phyloP scores from a whole-genome alignment of 1,140 invertebrate species.

The Caenorhabditis briggsae region DNA sequence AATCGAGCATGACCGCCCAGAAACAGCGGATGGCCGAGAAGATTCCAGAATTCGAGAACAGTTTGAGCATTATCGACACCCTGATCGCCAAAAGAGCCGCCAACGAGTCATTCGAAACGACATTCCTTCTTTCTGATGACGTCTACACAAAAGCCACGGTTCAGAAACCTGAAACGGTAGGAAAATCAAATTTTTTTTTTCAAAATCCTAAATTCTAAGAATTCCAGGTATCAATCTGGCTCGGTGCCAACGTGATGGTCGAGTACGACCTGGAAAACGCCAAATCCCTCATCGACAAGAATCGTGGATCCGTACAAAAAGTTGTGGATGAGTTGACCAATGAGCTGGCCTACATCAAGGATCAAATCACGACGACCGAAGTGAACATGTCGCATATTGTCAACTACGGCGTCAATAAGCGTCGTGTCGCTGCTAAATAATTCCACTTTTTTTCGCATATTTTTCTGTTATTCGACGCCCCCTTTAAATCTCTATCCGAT shows the following conservation, averaged over 20 bases:
- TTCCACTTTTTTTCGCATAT: not conserved
- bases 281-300: slow-evolving; percentile 87
- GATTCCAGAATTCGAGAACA: slow-evolving; percentile 92
- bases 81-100: slow-evolving; percentile 85
- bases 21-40: slow-evolving; percentile 82
- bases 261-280: slow-evolving; percentile 95
- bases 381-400: slow-evolving; percentile 81
- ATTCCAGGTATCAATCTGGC: slow-evolving; percentile 83
- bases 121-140: slow-evolving; percentile 94
- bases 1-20: slow-evolving; percentile 88
- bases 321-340: slow-evolving; percentile 86
- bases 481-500: not conserved
- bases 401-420: slow-evolving; percentile 71
- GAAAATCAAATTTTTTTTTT: too few species aligned
- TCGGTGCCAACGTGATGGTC: slow-evolving; percentile 98
- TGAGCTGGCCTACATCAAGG: slow-evolving; percentile 90
- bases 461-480: not conserved
- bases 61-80: slow-evolving; percentile 91
- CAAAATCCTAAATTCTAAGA: too few species aligned
- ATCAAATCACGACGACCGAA: slow-evolving; percentile 97
- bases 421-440: slow-evolving; percentile 26
- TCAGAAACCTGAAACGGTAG: slow-evolving; percentile 91
- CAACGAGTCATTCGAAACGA: slow-evolving; percentile 84
- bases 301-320: slow-evolving; percentile 78
- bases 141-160: slow-evolving; percentile 90